These are phyloP conservation scores for Epizoanthus stellaris DNA, from an alignment of 92 coral and sea anemone species.

Conservation along the genomic window DNA sequence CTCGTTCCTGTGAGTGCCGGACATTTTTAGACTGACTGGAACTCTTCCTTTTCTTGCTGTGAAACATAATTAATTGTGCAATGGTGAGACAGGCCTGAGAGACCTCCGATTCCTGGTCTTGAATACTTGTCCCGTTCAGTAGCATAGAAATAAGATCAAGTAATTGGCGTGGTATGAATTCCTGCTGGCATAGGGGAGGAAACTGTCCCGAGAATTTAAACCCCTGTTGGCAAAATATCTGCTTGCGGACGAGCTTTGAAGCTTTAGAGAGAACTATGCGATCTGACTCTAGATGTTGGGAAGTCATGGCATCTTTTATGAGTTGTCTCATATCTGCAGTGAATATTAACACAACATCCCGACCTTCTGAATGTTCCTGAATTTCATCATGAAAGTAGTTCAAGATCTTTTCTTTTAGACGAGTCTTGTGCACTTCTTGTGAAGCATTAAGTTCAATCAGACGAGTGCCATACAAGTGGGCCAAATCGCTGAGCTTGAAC, in stretches of 20 bases:
- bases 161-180: slow-evolving; percentile 46
- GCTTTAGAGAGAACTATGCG: too few relatives aligned
- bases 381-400: background rate
- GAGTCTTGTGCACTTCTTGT: background rate
- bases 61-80: slow-evolving; percentile 42
- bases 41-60: slow-evolving; percentile 45
- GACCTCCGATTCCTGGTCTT: slow-evolving; percentile 46
- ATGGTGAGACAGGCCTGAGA: slow-evolving; percentile 65
- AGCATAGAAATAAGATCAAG: slow-evolving; percentile 51
- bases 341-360: background rate
- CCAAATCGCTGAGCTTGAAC: too few relatives aligned
- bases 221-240: too few relatives aligned
- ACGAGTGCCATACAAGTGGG: too few relatives aligned
- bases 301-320: background rate
- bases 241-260: too few relatives aligned
- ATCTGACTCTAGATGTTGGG: too few relatives aligned
- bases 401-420: background rate
- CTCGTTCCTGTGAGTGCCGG: slow-evolving; percentile 34
- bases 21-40: background rate
- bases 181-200: background rate
- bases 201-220: slow-evolving; percentile 10
- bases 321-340: background rate
- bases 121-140: slow-evolving; percentile 44
- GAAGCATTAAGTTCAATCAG: too few relatives aligned
- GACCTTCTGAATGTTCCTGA: background rate